Percentiles rank a stretch among this genome's conserved stretches.
Conservation (phyloP, 2,797 vertebrate genomes). For the Geotrypetes seraphini region DNA sequence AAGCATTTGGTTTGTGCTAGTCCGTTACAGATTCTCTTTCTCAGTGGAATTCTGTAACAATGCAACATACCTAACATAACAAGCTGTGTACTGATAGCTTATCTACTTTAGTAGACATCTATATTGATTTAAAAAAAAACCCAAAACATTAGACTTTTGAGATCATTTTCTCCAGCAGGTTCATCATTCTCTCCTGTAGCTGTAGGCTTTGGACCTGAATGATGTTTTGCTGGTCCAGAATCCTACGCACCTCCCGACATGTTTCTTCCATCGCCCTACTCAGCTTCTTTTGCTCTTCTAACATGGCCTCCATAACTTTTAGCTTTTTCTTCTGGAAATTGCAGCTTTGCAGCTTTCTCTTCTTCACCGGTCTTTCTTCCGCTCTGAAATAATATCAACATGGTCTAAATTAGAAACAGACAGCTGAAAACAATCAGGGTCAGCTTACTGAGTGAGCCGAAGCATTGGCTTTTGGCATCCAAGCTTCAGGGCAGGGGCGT, state of each 20-base stretch:
- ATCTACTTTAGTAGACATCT: slow-evolving; percentile 22
- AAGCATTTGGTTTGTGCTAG: no score
- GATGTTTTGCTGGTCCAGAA: slow-evolving; percentile 90
- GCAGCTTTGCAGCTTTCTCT: slow-evolving; percentile 54
- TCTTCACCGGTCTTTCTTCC: slow-evolving; percentile 60
- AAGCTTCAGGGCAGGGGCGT: no score
- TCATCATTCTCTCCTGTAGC: slow-evolving; percentile 96
- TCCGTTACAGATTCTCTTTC: no score
- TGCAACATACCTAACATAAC: slow-evolving; percentile 33
- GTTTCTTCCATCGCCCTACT: slow-evolving; percentile 86
- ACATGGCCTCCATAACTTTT: slow-evolving; percentile 83
- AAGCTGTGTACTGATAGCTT: slow-evolving; percentile 25
- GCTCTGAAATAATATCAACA: slow-evolving; percentile 47
- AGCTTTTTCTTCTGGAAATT: slow-evolving; percentile 79
- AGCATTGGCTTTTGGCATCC: no score
- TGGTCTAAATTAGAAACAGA: no score
- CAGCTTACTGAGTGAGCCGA: no score
- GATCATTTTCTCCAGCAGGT: slow-evolving; percentile 89
- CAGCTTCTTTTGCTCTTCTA: slow-evolving; percentile 80
- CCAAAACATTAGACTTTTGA: slow-evolving; percentile 57
- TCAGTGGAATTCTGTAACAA: no score
- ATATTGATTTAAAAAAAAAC: slow-evolving; percentile 22
- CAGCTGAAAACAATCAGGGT: no score
- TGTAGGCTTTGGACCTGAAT: slow-evolving; percentile 92
- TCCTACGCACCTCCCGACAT: slow-evolving; percentile 81